Conservation (phyloP, 2,113 vertebrate species). For the Microtus pennsylvanicus region DNA sequence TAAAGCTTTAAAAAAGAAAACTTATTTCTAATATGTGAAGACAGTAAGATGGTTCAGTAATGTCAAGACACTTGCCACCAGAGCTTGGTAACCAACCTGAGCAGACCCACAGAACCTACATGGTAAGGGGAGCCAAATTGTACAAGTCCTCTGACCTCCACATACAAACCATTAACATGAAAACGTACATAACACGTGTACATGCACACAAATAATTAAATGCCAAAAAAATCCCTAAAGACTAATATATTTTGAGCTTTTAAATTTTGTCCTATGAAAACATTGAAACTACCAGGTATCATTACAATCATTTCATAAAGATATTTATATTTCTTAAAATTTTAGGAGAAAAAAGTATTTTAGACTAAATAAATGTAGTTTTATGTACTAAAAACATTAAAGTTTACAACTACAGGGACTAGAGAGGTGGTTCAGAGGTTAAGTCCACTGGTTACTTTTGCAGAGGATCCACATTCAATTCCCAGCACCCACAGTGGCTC, state of each 20-base stretch:
- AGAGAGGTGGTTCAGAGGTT: background rate
- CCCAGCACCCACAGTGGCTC: no score
- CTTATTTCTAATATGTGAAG: background rate
- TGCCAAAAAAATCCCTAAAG: background rate
- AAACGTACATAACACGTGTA: background rate
- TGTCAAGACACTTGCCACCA: background rate
- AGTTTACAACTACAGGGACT: background rate
- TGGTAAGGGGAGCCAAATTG: background rate
- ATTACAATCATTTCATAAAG: background rate
- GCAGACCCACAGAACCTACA: background rate
- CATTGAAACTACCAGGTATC: background rate
- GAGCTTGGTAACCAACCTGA: background rate
- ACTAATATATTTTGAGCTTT: background rate
- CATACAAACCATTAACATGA: background rate
- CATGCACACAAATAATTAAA: background rate
- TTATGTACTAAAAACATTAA: background rate
- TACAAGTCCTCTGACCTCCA: background rate
- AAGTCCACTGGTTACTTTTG: background rate
- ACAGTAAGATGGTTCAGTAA: background rate
- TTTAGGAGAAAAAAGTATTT: background rate
- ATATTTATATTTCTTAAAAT: slow-evolving; percentile 38
- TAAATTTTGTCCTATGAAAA: background rate
- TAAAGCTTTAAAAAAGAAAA: slow-evolving; percentile 5
- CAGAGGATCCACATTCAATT: no score
- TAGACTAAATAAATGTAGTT: background rate